Conservation (phyloP, 2,888 invertebrate species). For the Pseudococcus viburni region DNA sequence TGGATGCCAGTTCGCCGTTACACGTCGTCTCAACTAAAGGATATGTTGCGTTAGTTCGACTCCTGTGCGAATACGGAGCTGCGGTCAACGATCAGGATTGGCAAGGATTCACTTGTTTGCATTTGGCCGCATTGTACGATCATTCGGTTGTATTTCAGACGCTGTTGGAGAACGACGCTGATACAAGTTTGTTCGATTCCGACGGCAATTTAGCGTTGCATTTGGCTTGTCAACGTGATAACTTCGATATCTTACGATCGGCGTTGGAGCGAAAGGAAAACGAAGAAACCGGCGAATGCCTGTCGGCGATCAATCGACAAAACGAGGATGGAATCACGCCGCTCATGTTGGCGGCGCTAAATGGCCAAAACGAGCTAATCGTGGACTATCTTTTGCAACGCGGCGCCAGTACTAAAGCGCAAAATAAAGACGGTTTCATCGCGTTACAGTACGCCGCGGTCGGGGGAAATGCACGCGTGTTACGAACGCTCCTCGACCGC, state of each 20-base stretch:
- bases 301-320: neutral
- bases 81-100: slow-evolving; percentile 37
- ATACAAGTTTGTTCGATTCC: neutral
- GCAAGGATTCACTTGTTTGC: slow-evolving; percentile 49
- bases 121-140: slow-evolving; percentile 38
- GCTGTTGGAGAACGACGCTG: neutral
- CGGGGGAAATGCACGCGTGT: neutral
- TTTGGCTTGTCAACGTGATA: slow-evolving; percentile 31
- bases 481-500: neutral
- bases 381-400: slow-evolving; percentile 16
- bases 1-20: slow-evolving; percentile 35
- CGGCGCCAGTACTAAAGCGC: neutral
- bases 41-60: neutral
- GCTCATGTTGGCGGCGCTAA: slow-evolving; percentile 47
- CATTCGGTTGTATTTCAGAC: neutral
- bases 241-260: slow-evolving; percentile 36
- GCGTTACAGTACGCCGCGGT: slow-evolving; percentile 58
- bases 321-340: slow-evolving; percentile 58
- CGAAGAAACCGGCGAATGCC: neutral
- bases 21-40: slow-evolving; percentile 8
- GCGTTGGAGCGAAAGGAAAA: neutral
- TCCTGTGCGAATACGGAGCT: neutral
- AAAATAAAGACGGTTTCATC: neutral
- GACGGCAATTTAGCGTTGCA: slow-evolving; percentile 51
- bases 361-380: slow-evolving; percentile 24